Evolutionary conservation across 2,888 invertebrate species (phyloP).

Genomic region (Chrysopilus asiliformis): DNA sequence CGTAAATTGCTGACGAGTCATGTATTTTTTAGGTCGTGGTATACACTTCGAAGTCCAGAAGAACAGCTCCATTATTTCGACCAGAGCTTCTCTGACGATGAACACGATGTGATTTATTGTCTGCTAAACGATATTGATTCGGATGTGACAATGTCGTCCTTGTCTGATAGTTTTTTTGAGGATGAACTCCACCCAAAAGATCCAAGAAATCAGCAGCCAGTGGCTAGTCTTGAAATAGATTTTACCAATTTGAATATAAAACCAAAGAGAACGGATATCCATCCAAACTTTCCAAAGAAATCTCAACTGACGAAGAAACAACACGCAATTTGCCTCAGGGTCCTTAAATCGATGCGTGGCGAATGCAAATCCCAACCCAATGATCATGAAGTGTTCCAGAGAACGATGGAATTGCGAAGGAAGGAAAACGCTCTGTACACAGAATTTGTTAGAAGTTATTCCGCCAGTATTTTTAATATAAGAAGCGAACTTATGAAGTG

Average conservation of each 20-base stretch:
- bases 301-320: neutral
- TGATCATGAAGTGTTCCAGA: neutral
- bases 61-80: neutral
- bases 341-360: neutral
- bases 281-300: constrained; percentile 1
- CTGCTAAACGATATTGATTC: constrained; percentile 2
- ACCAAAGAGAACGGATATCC: neutral
- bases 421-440: neutral
- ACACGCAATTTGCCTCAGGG: neutral
- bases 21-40: constrained; percentile 1
- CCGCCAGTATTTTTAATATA: too few species aligned
- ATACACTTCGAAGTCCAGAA: neutral
- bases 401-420: too few species aligned
- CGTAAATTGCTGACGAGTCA: too few species aligned
- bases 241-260: neutral
- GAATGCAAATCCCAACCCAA: neutral
- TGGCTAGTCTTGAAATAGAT: neutral
- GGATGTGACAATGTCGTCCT: neutral
- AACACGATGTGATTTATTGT: constrained; percentile 1
- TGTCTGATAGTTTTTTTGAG: neutral
- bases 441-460: neutral
- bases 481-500: neutral
- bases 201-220: neutral
- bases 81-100: neutral
- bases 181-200: neutral